Base-by-base conservation (phyloP, 2,797 vertebrate genomes). In the Sebastes trivittatus region DNA sequence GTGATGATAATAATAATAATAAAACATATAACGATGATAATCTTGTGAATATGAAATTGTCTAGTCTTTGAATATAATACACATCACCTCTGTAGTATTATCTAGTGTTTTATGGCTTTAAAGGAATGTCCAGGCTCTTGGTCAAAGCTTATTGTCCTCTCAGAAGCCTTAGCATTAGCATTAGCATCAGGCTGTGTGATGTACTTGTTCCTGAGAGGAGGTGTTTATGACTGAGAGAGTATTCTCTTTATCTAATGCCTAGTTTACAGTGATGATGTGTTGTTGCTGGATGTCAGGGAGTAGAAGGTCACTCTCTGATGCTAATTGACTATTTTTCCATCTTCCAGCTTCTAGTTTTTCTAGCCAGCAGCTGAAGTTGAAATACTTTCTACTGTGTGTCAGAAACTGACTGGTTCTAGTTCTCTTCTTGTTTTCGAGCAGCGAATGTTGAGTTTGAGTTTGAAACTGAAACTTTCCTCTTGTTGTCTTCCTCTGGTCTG, bases 401-500 rank as follows among this genome's bases (percentile, higher is more conserved):
- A 18, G 7, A 34, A 69, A 30, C 23, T 34, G 11, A 29, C 49
- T 27, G 32, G 22, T 34, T 46, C 32, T 13, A 13, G 54, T 56
- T 65, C 20, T 32, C 34, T 18, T 11, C 14, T 11, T 16, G 10
- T 64, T 29, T 66, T 34, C 30, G 5, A 5, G 62, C 16, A 56
- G 32, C 30, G 2, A 18, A 25, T 58, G 60, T 42, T 59, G 4
- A 56, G 11, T 67, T 81, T 66, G 29, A 79, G 16, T 80, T 86
- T 64, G 29, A 79, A 69, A 61, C 22, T 70, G 4, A 81, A 78
- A 68, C 62, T 65, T 73, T 78, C 2, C 23, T 72, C 34, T 38
- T 20, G 11, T 74, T 30, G 46, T 84, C 73, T 60, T 29, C 54
- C 36, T 74, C 42, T 52, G 46, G 34, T 79, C 23, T 87, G 75